Base-by-base conservation (phyloP, 2,888 invertebrate genomes). In the Cephalotes varians region DNA sequence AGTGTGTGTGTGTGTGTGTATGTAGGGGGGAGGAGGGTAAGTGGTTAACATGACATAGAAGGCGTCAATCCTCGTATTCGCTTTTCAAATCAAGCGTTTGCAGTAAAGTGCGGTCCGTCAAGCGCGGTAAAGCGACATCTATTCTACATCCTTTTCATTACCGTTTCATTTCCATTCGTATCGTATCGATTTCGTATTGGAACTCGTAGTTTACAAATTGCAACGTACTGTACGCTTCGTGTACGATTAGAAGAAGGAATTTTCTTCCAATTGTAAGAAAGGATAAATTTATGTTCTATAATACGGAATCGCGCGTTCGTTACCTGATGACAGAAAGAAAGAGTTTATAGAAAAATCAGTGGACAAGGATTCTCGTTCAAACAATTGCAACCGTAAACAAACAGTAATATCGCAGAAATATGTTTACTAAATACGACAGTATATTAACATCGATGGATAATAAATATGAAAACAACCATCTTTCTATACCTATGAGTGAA, bases 21-120 rank as follows among this genome's bases (percentile, higher is more conserved):
- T 51, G 51, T 21, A 51, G 10, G n/a, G n/a, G n/a, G n/a, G n/a
- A n/a, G n/a, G n/a, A n/a, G n/a, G 9, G 21, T 21, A 76, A 76
- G 51, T 76, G 28, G 37, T 25, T 37, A 51, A 64, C 0, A 6
- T 40, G 25, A 76, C 37, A 37, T 37, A 10, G 12, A 51, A 37
- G 12, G 9, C 31, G 34, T 6, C 15, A 18, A 15, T 37, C 6
- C 2, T 12, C 10, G 10, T 34, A 62, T 18, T 31, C n/a, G 7
- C 12, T 44, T 72, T 44, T 51, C 47, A 44, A 12, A n/a, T 25
- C 6, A 37, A 54, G 5, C 21, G 18, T 18, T 5, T 25, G 4
- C 31, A 28, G n/a, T 49, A 49, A n/a, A 49, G 49, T 49, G 49
- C 12, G 15, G 18, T 56, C 18, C 34, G 37, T 31, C 6, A 15